Percentiles rank a stretch among this genome's conserved stretches.
phyloP scores from a whole-genome alignment of 2,113 vertebrate genomes.

The Andinoacara biseriatus region DNA sequence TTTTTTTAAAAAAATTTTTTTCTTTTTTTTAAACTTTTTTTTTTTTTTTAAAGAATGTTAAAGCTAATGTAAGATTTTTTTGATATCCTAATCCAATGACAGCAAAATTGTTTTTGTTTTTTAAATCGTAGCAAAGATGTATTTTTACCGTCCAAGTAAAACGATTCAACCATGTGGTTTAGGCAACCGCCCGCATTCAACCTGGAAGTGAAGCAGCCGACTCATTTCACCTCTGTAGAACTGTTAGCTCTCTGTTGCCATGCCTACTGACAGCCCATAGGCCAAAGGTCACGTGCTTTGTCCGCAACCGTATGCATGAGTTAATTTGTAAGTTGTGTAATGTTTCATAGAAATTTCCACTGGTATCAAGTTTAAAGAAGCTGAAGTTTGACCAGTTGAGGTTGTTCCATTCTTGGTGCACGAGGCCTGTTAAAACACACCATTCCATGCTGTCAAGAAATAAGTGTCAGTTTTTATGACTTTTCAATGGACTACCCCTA shows the following conservation, averaged over 20 bases:
- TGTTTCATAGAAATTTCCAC: not conserved
- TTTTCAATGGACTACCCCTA: not conserved
- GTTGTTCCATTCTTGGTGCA: not conserved
- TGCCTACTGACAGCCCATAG: not conserved
- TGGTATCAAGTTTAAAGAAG: not conserved
- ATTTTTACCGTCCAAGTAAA: slow-evolving; percentile 33
- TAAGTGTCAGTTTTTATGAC: not conserved
- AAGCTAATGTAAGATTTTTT: slow-evolving; percentile 25
- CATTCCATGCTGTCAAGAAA: slow-evolving; percentile 50
- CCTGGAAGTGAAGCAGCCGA: not conserved
- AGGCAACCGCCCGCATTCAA: not conserved
- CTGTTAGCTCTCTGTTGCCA: not conserved
- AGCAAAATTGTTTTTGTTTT: not conserved
- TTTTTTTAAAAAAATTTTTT: no score
- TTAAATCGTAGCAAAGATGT: not conserved
- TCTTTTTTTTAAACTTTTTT: slow-evolving; percentile 23
- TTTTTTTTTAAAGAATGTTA: no score
- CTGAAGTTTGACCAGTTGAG: not conserved
- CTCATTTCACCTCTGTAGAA: not conserved
- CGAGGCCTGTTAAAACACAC: not conserved
- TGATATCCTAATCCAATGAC: not conserved
- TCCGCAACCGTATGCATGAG: not conserved
- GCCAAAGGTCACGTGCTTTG: not conserved
- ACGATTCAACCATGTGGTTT: not conserved
- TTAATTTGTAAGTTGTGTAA: slow-evolving; percentile 1